Evolutionary conservation across 2,113 vertebrate genomes (phyloP), one percentile per base, ranked within the genome.

Genomic region (Thalassarche chlororhynchos): DNA sequence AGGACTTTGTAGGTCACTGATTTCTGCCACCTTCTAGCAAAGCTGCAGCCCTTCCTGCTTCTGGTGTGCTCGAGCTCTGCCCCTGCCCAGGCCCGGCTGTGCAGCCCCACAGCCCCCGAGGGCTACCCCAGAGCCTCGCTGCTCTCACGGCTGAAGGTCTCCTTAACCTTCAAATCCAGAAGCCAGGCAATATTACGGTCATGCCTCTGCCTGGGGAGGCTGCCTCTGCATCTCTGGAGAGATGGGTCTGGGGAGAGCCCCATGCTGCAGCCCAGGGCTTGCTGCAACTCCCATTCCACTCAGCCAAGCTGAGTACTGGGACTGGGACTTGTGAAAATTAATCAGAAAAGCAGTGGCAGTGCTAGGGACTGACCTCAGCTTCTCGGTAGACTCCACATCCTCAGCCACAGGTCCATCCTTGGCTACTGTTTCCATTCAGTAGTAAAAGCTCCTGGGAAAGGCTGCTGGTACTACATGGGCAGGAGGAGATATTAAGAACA

Each of bases 61-160:
- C 57, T 2, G 1, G 16, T 29, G n/a, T 3, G 14, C 42, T 85
- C 2, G 1, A 83, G 23, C 11, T 42, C 51, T 75, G 28, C 32
- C 24, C 9, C 60, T 81, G 29, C 3, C 46, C 17, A 87, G 32
- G 34, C 32, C 71, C 36, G 18, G 12, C 31, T 65, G 8, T 58
- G 42, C n/a, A 75, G 52, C 29, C 52, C n/a, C 54, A 14, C 24
- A 38, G 32, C 10, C 18, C 9, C 15, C 4, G 6, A 26, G 34
- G 25, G 5, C 68, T 84, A 18, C 34, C 9, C 60, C 3, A 1
- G n/a, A 55, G 24, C 9, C 1, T 74, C 1, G 0, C 23, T 77
- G 34, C 28, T 75, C 8, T 0, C 23, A 4, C 0, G 2, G 57
- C 40, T 85, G 24, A 78, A 78, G 14, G 25, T 54, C 47, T 79